A percentile compares a stretch with the other conserved stretches of the same genome.
phyloP scores from a whole-genome alignment of 2,113 vertebrate species.

The Glaucomys volans region DNA sequence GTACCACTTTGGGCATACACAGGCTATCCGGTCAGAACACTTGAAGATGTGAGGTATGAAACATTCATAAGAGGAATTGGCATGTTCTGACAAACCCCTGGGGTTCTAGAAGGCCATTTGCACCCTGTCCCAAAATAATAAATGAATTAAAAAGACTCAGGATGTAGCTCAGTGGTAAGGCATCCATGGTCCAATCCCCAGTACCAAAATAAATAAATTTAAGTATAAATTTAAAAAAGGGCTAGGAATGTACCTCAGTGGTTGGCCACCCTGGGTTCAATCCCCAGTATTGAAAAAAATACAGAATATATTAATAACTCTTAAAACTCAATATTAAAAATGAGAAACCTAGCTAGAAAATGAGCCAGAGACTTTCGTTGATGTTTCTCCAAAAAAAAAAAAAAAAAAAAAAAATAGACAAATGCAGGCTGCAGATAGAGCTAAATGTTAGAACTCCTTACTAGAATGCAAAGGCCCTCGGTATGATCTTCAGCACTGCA shows the following conservation, averaged over 20 bases:
- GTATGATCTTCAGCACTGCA: neutral
- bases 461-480: neutral
- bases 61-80: neutral
- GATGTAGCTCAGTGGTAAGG: neutral
- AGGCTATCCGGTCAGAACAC: neutral
- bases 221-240: too few species aligned
- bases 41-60: slow-evolving; percentile 40
- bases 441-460: neutral
- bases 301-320: slow-evolving; percentile 5
- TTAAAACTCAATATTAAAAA: slow-evolving; percentile 8
- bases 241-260: too few species aligned
- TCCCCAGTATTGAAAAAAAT: too few species aligned
- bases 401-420: neutral
- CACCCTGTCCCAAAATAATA: neutral
- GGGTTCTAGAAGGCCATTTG: neutral
- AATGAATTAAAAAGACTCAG: too few species aligned
- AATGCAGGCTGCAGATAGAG: neutral
- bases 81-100: neutral
- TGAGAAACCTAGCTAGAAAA: neutral
- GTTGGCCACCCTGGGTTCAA: too few species aligned
- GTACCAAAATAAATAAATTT: neutral
- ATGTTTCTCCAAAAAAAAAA: neutral
- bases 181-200: neutral
- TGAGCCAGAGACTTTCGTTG: neutral
- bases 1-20: neutral